These are phyloP conservation scores for Porites cylindrica DNA, from an alignment of 92 coral and sea anemone species.

Conservation along the genomic window DNA sequence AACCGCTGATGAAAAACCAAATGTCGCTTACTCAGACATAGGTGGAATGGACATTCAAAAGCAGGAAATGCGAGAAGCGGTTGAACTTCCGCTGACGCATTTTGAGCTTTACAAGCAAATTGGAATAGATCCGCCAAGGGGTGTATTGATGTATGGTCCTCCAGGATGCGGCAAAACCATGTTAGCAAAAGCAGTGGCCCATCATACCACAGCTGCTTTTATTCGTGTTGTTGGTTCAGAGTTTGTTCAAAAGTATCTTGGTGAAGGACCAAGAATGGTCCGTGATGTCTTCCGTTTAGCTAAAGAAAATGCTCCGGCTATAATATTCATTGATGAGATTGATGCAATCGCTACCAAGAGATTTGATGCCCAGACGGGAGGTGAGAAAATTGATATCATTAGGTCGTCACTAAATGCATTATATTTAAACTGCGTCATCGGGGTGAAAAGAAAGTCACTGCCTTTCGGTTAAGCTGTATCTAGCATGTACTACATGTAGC, in stretches of 20 bases:
- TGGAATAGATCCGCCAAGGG: conserved; percentile 99
- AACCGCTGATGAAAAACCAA: conserved; percentile 94
- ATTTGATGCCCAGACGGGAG: conserved; percentile 99
- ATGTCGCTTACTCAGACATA: conserved; percentile 90
- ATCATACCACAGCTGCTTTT: conserved; percentile 98
- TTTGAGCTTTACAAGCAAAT: conserved; percentile 99
- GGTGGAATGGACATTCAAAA: conserved; percentile 99
- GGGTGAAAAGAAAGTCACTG: too few relatives aligned
- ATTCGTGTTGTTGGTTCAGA: conserved; percentile 99
- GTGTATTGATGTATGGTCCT: conserved; percentile 96
- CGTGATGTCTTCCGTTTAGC: conserved; percentile 98
- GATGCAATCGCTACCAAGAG: conserved; percentile 99
- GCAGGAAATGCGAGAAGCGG: conserved; percentile 99
- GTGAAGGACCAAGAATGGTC: conserved; percentile 99
- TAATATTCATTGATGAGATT: conserved; percentile 98
- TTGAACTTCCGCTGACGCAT: conserved; percentile 96
- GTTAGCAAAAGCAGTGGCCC: conserved; percentile 99
- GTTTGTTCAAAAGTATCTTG: conserved; percentile 99
- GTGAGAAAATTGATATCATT: conserved; percentile 46
- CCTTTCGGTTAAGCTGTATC: too few relatives aligned
- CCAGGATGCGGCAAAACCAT: conserved; percentile 99
- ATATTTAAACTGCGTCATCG: too few relatives aligned
- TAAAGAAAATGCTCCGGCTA: conserved; percentile 99
- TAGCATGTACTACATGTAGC: too few relatives aligned
- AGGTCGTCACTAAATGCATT: too few relatives aligned